Base-by-base conservation (phyloP, 2,797 vertebrate genomes). In the Nyctalus aviator region DNA sequence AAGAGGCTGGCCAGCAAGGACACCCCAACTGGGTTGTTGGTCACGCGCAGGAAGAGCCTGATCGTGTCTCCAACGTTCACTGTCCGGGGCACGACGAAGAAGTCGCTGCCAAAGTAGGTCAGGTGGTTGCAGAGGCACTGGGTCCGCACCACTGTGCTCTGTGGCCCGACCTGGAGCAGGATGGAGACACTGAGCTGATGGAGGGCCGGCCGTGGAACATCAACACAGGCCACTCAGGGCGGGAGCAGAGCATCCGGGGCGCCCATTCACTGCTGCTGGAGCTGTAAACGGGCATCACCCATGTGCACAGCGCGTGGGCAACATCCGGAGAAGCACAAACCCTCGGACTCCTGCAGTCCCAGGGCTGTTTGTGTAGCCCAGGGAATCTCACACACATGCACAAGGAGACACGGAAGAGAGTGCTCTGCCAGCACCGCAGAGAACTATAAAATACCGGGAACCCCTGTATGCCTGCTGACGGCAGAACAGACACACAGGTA, bases 51-150 rank as follows among this genome's bases (percentile, higher is more conserved):
- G 69, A 99, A 99, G 71, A 99, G 96, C 90, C 97, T 97, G 0
- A 98, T 93, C 0, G 98, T 98, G 50, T 97, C 97, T 50, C 84
- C 90, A 4, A 97, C 7, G 72, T 99, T 98, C 64, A 99, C 98
- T 0, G 96, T 90, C 96, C 99, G 98, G 10, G 99, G 99, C 98
- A 98, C 98, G 68, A 99, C 97, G 44, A 99, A 98, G 97, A 99
- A 98, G 83, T 98, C 97, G 41, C 98, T 98, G 91, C 98, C 98
- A 11, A 99, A 99, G 90, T 98, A 98, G 12, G 98, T 99, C 78
- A 99, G 98, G 97, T 99, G 99, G 98, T 98, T 98, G 95, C 99
- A 99, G 90, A 99, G 97, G 96, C 99, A 99, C 25, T 99, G 99
- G 0, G 98, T 98, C 41, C 92, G 91, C 30, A 27, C 25, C 10